These are phyloP conservation scores for Sprattus sprattus DNA, from an alignment of 2,113 vertebrate species.

Conservation along the genomic window DNA sequence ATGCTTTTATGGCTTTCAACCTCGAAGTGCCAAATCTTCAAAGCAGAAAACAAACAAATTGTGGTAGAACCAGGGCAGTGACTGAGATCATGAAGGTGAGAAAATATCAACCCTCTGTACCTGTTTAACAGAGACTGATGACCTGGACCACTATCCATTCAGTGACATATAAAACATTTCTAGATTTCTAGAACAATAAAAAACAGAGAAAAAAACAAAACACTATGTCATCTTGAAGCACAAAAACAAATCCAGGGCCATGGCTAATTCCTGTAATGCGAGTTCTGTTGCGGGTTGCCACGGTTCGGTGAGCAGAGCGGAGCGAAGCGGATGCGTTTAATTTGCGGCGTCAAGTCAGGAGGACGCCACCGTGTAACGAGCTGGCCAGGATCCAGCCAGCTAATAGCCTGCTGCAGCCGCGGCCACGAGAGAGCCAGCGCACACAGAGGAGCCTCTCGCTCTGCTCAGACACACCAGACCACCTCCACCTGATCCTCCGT, in stretches of 20 bases:
- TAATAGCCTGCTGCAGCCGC: background rate
- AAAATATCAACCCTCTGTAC: no score
- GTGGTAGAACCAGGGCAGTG: no score
- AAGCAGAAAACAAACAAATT: no score
- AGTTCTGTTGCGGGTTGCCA: background rate
- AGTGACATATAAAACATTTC: no score
- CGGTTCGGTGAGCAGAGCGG: background rate
- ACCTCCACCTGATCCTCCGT: no score
- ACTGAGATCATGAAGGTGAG: no score
- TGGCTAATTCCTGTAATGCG: background rate
- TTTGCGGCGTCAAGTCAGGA: background rate
- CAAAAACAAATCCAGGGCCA: background rate
- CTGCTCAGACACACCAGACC: no score
- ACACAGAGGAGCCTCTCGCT: background rate
- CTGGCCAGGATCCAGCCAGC: background rate
- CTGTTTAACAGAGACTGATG: no score
- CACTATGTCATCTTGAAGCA: background rate
- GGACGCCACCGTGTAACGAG: background rate
- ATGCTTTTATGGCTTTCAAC: background rate
- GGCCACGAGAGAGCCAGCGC: background rate
- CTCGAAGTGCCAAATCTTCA: background rate
- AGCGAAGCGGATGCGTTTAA: background rate
- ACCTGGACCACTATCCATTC: no score
- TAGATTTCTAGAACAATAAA: background rate
- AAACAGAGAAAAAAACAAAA: background rate